Conservation (phyloP, 2,888 invertebrate species). For the Tortrix viridana region DNA sequence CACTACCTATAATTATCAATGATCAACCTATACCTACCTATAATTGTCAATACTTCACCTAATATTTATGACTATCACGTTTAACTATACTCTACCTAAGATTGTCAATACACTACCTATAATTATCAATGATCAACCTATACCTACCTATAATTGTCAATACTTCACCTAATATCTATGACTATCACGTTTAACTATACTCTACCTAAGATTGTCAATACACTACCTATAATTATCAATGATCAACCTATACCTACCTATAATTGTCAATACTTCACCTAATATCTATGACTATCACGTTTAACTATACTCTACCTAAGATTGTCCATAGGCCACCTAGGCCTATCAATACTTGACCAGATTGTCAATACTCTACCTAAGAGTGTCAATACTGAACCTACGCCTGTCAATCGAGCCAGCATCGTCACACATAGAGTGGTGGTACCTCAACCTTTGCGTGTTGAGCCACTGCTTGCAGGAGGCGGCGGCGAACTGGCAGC, state of each 20-base stretch:
- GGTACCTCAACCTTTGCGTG: conserved; percentile 86
- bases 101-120: background rate
- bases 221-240: background rate
- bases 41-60: too few relatives aligned
- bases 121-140: too few relatives aligned
- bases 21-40: too few relatives aligned
- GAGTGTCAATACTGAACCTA: conserved; percentile 1
- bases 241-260: background rate
- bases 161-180: background rate
- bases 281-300: background rate
- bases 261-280: background rate
- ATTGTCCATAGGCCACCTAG: background rate
- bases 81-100: too few relatives aligned
- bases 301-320: background rate
- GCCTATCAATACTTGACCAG: background rate
- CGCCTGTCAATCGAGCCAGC: background rate
- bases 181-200: too few relatives aligned
- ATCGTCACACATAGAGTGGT: conserved; percentile 1
- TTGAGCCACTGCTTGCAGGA: conserved; percentile 99
- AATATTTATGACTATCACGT: too few relatives aligned
- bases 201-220: background rate
- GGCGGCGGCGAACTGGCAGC: conserved; percentile 96
- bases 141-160: too few relatives aligned
- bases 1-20: too few relatives aligned
- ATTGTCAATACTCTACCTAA: background rate